phyloP scores from a whole-genome alignment of 2,888 invertebrate species.

The Sycophila texana region DNA sequence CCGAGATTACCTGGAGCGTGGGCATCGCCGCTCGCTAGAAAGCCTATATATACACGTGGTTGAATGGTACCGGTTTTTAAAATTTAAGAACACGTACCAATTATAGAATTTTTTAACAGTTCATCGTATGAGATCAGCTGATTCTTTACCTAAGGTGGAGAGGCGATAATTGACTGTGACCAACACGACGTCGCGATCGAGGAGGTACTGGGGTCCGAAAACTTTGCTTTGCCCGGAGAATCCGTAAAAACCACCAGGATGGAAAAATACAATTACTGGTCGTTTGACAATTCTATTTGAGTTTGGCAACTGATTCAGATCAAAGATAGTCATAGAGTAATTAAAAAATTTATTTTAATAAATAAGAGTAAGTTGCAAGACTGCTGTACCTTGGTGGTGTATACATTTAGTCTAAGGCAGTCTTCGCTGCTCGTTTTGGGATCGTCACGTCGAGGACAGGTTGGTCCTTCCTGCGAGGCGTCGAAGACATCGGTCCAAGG shows the following conservation, averaged over 20 bases:
- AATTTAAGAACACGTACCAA: too few relatives aligned
- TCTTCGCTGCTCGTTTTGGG: conserved; percentile 76
- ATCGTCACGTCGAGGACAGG: conserved; percentile 76
- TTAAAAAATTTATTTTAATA: too few relatives aligned
- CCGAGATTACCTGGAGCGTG: conserved; percentile 84
- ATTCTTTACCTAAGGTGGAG: conserved; percentile 66
- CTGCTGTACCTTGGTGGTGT: conserved; percentile 75
- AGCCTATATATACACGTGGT: conserved; percentile 75
- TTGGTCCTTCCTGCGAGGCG: conserved; percentile 79
- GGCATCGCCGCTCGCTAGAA: conserved; percentile 81
- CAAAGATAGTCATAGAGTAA: too few relatives aligned
- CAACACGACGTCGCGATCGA: conserved; percentile 69
- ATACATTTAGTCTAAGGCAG: conserved; percentile 82
- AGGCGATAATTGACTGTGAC: conserved; percentile 71
- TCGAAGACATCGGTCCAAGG: conserved; percentile 78
- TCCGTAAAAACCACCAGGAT: conserved; percentile 82
- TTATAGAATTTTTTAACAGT: too few relatives aligned
- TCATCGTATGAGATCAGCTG: too few relatives aligned
- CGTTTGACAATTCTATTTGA: conserved; percentile 51
- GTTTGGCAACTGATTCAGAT: conserved; percentile 16
- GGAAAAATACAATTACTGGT: conserved; percentile 83
- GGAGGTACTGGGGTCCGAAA: conserved; percentile 68
- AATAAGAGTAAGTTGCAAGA: too few relatives aligned
- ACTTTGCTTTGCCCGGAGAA: conserved; percentile 79
- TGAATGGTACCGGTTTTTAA: too few relatives aligned